Evolutionary conservation across 2,888 invertebrate genomes (phyloP).

Genomic region (Loripinus fragilis): DNA sequence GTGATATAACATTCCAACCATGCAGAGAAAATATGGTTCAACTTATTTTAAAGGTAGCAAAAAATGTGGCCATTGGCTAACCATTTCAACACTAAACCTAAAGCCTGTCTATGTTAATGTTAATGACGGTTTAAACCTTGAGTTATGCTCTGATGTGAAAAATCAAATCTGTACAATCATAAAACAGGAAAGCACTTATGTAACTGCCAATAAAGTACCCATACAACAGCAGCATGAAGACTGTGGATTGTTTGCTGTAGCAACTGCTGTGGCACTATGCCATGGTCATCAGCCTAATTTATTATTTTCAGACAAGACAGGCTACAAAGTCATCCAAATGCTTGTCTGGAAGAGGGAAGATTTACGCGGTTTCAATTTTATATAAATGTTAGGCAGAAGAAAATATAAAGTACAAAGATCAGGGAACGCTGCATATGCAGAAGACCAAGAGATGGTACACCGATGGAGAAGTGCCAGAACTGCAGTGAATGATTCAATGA

Average conservation of each 20-base stretch:
- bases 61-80: constrained; percentile 5
- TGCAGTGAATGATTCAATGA: no score
- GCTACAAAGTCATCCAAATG: not conserved
- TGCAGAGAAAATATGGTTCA: not conserved
- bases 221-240: constrained; percentile 7
- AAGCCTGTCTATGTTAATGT: not conserved
- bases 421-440: no score
- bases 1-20: not conserved
- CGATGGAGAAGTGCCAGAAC: no score
- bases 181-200: constrained; percentile 1
- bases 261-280: not conserved
- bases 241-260: not conserved
- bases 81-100: not conserved
- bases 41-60: not conserved
- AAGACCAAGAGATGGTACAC: no score
- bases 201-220: not conserved
- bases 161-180: no score
- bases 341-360: no score
- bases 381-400: no score
- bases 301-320: no score
- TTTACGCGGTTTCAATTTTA: no score
- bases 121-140: constrained; percentile 5
- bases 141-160: not conserved
- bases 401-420: no score
- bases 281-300: constrained; percentile 1